Conservation (phyloP, 2,113 vertebrate species). For the Vireo altiloquus region DNA sequence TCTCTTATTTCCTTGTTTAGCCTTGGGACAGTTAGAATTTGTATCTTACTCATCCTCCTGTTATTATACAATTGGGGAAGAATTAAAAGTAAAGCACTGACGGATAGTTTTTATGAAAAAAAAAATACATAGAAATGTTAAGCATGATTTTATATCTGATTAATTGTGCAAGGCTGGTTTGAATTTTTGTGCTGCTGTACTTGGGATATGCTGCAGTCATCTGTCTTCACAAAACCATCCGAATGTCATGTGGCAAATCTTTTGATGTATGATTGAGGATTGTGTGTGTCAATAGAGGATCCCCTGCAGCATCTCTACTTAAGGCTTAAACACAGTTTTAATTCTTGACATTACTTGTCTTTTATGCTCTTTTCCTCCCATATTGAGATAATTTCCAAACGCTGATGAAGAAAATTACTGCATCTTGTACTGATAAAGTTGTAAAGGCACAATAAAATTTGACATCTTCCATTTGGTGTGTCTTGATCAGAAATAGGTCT, state of each 20-base stretch:
- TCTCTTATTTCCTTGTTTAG: not conserved
- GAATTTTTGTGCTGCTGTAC: not conserved
- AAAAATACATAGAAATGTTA: not conserved
- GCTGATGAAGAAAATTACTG: slow-evolving; percentile 15
- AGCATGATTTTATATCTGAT: not conserved
- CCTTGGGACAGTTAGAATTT: not conserved
- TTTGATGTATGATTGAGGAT: not conserved
- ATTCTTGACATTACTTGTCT: not conserved
- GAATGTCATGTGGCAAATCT: not conserved
- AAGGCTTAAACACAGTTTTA: not conserved
- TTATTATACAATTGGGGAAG: not conserved
- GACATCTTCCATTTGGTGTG: slow-evolving; percentile 12
- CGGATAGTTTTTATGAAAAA: not conserved
- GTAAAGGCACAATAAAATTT: slow-evolving; percentile 35
- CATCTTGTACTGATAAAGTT: not conserved
- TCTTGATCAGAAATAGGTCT: slow-evolving; percentile 33
- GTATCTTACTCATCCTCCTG: not conserved
- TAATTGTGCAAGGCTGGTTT: not conserved
- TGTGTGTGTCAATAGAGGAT: not conserved
- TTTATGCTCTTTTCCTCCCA: not conserved
- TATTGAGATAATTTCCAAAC: not conserved
- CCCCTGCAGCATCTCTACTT: not conserved
- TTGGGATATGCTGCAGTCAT: not conserved
- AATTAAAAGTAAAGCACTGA: not conserved
- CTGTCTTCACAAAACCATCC: not conserved